Conservation (phyloP, 2,113 vertebrate genomes). For the Pipa parva region DNA sequence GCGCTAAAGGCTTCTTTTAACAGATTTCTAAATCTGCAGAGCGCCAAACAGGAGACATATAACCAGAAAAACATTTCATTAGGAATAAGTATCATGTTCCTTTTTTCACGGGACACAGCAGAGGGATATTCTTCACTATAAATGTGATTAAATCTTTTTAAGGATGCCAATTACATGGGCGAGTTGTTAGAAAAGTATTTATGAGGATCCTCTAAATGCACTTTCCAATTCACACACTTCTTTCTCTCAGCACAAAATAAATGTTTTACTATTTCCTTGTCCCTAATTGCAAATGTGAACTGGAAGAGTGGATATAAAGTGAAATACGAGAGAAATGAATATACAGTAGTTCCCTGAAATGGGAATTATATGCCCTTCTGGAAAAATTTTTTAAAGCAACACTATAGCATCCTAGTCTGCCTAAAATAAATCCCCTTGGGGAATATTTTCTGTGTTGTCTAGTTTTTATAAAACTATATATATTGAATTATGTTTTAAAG, state of each 20-base stretch:
- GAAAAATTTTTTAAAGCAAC: not conserved
- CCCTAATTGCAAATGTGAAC: slow-evolving; percentile 9
- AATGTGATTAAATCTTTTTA: slow-evolving; percentile 35
- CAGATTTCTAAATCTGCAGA: too few species aligned
- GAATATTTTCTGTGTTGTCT: too few species aligned
- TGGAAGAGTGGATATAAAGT: slow-evolving; percentile 2
- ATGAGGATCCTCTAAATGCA: slow-evolving; percentile 19
- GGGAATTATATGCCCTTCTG: not conserved
- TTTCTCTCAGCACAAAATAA: slow-evolving; percentile 6
- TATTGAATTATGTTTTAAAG: too few species aligned
- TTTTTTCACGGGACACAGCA: slow-evolving; percentile 2
- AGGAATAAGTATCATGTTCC: slow-evolving; percentile 9
- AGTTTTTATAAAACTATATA: too few species aligned
- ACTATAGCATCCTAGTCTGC: too few species aligned
- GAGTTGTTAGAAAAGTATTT: slow-evolving; percentile 35
- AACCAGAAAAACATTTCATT: not conserved
- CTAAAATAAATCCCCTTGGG: not conserved
- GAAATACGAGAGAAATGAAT: not conserved
- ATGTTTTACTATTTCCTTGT: slow-evolving; percentile 4
- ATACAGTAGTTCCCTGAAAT: not conserved
- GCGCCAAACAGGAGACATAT: too few species aligned
- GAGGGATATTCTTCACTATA: slow-evolving; percentile 25
- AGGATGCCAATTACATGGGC: slow-evolving; percentile 32
- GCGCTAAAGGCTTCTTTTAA: too few species aligned
- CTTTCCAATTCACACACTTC: slow-evolving; percentile 6